phyloP scores from a whole-genome alignment of 2,113 vertebrate genomes.

The Zootoca vivipara region DNA sequence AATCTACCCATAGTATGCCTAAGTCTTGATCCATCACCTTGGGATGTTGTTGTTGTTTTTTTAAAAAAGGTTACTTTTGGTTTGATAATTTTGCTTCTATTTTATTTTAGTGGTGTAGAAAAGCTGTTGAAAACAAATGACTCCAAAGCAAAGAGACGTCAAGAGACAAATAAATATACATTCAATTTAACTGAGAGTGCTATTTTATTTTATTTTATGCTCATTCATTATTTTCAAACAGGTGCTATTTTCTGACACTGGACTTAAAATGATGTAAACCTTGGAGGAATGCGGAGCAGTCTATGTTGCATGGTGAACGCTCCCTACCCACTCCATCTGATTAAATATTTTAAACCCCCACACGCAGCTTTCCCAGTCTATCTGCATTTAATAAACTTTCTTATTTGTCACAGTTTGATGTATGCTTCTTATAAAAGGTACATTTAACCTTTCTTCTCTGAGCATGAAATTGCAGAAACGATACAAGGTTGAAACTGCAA shows the following conservation, averaged over 20 bases:
- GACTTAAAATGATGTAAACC: background rate
- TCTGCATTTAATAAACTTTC: conserved; percentile 48
- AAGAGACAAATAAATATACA: background rate
- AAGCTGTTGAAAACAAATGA: conserved; percentile 7
- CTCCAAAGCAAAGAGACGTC: background rate
- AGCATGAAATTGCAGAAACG: conserved; percentile 61
- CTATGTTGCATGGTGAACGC: background rate
- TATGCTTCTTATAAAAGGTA: conserved; percentile 34
- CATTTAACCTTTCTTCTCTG: conserved; percentile 69
- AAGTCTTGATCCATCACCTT: no score
- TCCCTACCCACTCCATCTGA: background rate
- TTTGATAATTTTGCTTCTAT: background rate
- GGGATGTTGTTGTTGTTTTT: no score
- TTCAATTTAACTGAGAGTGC: background rate
- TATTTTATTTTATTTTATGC: no score
- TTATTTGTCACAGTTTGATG: conserved; percentile 55
- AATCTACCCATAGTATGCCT: no score
- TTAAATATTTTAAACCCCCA: background rate
- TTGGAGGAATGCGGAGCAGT: background rate
- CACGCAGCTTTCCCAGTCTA: background rate
- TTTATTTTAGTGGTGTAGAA: background rate
- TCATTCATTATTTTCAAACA: background rate
- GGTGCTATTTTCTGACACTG: background rate
- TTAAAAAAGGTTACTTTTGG: background rate
- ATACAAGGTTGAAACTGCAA: conserved; percentile 62